Base-by-base conservation (phyloP, 35 echinoderm and acorn worm species). In the Lytechinus variegatus region DNA sequence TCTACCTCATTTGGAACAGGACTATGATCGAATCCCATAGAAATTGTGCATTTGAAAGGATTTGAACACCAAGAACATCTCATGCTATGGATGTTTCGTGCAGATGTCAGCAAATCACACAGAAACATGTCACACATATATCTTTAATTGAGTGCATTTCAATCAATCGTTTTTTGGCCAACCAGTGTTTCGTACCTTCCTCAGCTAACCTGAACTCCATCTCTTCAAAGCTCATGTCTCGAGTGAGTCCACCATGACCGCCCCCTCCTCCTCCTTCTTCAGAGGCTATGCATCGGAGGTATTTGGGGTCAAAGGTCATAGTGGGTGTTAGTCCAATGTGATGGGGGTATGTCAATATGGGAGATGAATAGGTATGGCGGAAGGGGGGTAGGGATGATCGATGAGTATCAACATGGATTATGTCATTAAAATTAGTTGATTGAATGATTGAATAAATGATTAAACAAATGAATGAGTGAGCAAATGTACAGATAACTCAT, bases 171-270 rank as follows among this genome's bases (percentile, higher is more conserved):
- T 88, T 88, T 88, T 88, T 54, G 4, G 14, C 19, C 88, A 90
- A 44, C 9, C 88, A 24, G 9, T 33, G 10, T 12, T 90, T 57
- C 95, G 93, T 97, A 97, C 96, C 98, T 96, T 97, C 96, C 54
- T 95, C 97, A 24, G 97, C 97, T 60, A 97, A 92, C 9, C 98
- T 87, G 91, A 96, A 96, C 87, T 99, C 98, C 98, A 99, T 97
- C 90, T 99, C 98, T 53, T 97, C 98, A 95, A 97, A 97, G 95
- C 98, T 99, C 54, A 99, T 95, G 86, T 97, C 95, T 44, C 95
- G 53, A 13, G 52, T 60, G n/a, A 96, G 86, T 55, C 93, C 92
- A n/a, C 61, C 58, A 54, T 55, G 92, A 54, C 92, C 55, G 27
- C 92, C 92, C 9, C 88, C 88, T 21, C 28, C 19, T 71, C 66